phyloP scores from a whole-genome alignment of 1,140 invertebrate species.

The Caenorhabditis tropicalis region DNA sequence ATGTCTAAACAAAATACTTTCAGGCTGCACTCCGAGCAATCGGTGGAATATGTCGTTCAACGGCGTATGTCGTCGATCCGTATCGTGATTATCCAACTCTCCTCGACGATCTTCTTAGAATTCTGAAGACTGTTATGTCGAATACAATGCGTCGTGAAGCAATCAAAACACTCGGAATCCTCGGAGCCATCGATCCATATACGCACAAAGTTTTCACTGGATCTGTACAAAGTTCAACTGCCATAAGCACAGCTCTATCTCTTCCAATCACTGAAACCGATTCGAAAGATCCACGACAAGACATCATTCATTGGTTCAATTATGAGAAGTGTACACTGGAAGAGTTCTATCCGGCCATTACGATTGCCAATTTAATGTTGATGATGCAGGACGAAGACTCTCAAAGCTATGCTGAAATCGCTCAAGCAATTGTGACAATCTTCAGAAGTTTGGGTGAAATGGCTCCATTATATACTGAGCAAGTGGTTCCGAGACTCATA shows the following conservation, averaged over 20 bases:
- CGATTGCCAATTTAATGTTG: conserved; percentile 90
- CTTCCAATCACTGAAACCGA: conserved; percentile 58
- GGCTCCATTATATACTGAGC: conserved; percentile 47
- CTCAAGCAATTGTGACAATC: conserved; percentile 53
- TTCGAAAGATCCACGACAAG: conserved; percentile 60
- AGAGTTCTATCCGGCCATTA: conserved; percentile 96
- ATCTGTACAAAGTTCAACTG: conserved; percentile 52
- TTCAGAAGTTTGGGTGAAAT: conserved; percentile 49
- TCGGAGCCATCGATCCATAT: conserved; percentile 94
- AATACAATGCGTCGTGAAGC: conserved; percentile 77
- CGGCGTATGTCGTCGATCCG: conserved; percentile 86
- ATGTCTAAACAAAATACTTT: background rate
- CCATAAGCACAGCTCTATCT: conserved; percentile 53
- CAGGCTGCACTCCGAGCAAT: conserved; percentile 86
- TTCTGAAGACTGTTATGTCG: conserved; percentile 76
- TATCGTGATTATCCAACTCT: conserved; percentile 91
- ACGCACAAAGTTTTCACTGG: conserved; percentile 81
- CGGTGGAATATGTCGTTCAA: conserved; percentile 93
- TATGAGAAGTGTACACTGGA: conserved; percentile 79
- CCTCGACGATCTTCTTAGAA: conserved; percentile 88
- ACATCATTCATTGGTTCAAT: conserved; percentile 72
- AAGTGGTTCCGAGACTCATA: conserved; percentile 63
- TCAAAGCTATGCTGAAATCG: conserved; percentile 44
- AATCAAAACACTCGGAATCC: conserved; percentile 82
- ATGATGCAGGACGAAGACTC: conserved; percentile 76